phyloP scores from a whole-genome alignment of 1,140 invertebrate species.

The Drosophila neocordata region DNA sequence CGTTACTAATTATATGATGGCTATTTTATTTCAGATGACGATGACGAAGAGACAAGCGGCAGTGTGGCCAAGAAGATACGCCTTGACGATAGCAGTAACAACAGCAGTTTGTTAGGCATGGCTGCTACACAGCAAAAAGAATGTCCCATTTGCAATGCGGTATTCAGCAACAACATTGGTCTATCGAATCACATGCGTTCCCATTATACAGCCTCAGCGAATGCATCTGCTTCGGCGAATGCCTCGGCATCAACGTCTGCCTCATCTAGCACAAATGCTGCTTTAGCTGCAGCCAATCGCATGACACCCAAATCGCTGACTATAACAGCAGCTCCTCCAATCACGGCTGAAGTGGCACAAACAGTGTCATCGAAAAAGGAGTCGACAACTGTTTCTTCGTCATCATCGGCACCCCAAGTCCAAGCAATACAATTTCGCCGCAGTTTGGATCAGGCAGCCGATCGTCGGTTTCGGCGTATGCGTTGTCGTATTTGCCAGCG shows the following conservation, averaged over 20 bases:
- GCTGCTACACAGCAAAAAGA: constrained; percentile 68
- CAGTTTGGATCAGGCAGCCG: constrained; percentile 73
- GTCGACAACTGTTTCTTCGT: neutral
- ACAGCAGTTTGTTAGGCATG: constrained; percentile 53
- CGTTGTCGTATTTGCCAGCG: constrained; percentile 81
- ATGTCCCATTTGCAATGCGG: constrained; percentile 77
- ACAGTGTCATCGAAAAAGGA: neutral
- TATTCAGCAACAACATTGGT: constrained; percentile 78
- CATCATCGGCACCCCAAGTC: constrained; percentile 44
- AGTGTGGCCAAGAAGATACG: constrained; percentile 74
- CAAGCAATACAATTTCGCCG: constrained; percentile 67
- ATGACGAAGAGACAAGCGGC: constrained; percentile 62
- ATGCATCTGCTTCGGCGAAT: neutral
- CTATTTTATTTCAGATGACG: constrained; percentile 53
- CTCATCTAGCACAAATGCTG: constrained; percentile 60
- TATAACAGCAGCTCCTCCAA: constrained; percentile 62
- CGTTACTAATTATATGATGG: neutral
- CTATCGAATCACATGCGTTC: constrained; percentile 82
- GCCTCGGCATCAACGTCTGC: constrained; percentile 10
- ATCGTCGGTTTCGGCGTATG: constrained; percentile 78
- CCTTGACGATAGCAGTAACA: constrained; percentile 66
- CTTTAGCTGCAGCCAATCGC: constrained; percentile 59
- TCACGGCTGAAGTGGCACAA: constrained; percentile 9
- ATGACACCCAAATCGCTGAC: constrained; percentile 75
- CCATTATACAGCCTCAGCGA: constrained; percentile 56